Conservation (phyloP, 2,797 vertebrate genomes). For the Siniperca undulata region DNA sequence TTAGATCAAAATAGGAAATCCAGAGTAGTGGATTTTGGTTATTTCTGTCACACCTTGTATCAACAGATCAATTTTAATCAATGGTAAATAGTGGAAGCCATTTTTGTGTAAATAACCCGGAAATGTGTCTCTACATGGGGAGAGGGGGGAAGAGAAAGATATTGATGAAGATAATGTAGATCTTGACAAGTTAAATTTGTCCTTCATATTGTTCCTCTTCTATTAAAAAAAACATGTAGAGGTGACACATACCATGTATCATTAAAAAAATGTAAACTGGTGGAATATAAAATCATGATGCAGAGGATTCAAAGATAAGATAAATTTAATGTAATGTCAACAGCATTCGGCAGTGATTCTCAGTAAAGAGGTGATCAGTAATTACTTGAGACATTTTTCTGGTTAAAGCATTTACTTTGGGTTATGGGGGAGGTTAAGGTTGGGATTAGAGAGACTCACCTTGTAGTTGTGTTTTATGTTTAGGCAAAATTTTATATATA, state of each 20-base stretch:
- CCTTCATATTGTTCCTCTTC: background rate
- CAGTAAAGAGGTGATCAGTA: conserved; percentile 37
- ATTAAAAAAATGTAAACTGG: background rate
- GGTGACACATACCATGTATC: background rate
- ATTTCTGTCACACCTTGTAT: conserved; percentile 46
- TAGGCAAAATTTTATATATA: conserved; percentile 34
- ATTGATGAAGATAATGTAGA: conserved; percentile 16
- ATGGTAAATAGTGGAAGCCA: conserved; percentile 30
- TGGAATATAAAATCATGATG: conserved; percentile 5
- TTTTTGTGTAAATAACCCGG: conserved; percentile 35
- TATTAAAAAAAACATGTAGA: background rate
- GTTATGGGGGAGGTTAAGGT: conserved; percentile 34
- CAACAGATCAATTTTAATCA: conserved; percentile 55
- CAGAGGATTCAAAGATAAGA: conserved; percentile 23
- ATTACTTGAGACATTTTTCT: conserved; percentile 51
- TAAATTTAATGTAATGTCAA: conserved; percentile 28
- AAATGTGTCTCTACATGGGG: conserved; percentile 2
- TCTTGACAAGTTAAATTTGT: background rate
- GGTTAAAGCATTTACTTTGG: conserved; percentile 48
- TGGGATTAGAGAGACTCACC: conserved; percentile 35
- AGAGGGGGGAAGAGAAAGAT: background rate
- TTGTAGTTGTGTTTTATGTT: conserved; percentile 49
- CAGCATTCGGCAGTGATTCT: conserved; percentile 27
- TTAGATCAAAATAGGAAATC: conserved; percentile 35
- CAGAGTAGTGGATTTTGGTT: conserved; percentile 28